These are phyloP conservation scores for Cerceris rybyensis DNA, from an alignment of 2,888 invertebrate species.

Conservation along the genomic window DNA sequence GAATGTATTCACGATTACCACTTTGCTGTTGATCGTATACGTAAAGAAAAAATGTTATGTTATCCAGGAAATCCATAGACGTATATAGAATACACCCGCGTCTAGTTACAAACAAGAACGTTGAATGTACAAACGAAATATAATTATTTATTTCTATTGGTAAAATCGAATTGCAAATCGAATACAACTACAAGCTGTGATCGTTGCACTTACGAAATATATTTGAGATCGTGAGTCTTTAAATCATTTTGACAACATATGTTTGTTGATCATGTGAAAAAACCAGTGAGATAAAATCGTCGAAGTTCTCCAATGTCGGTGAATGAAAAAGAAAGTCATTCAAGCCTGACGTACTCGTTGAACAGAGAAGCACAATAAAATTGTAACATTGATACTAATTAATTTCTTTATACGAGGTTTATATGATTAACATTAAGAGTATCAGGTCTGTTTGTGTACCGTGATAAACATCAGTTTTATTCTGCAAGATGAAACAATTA, in stretches of 20 bases:
- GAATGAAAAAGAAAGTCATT: slow-evolving; percentile 37
- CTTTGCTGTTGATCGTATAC: not conserved
- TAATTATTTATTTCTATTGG: too few relatives aligned
- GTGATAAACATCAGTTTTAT: not conserved
- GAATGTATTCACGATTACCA: not conserved
- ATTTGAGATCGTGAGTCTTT: not conserved
- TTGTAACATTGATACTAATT: slow-evolving; percentile 37
- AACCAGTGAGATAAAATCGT: slow-evolving; percentile 38
- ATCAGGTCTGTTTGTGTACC: slow-evolving; percentile 1
- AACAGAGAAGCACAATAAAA: slow-evolving; percentile 64
- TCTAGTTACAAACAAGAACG: too few relatives aligned
- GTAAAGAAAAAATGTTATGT: slow-evolving; percentile 1
- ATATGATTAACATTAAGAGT: slow-evolving; percentile 11
- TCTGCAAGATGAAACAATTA: not conserved
- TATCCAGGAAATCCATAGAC: not conserved
- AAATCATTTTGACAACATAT: not conserved
- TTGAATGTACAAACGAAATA: too few relatives aligned
- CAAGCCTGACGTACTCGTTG: slow-evolving; percentile 54
- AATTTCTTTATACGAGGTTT: slow-evolving; percentile 33
- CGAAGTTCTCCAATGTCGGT: slow-evolving; percentile 28
- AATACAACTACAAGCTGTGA: too few relatives aligned
- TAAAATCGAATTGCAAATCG: too few relatives aligned
- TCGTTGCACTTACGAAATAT: too few relatives aligned
- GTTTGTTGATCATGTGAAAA: slow-evolving; percentile 27
- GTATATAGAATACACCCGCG: not conserved